Evolutionary conservation across 2,113 vertebrate genomes (phyloP).

Genomic region (Phylloscopus whistleri): DNA sequence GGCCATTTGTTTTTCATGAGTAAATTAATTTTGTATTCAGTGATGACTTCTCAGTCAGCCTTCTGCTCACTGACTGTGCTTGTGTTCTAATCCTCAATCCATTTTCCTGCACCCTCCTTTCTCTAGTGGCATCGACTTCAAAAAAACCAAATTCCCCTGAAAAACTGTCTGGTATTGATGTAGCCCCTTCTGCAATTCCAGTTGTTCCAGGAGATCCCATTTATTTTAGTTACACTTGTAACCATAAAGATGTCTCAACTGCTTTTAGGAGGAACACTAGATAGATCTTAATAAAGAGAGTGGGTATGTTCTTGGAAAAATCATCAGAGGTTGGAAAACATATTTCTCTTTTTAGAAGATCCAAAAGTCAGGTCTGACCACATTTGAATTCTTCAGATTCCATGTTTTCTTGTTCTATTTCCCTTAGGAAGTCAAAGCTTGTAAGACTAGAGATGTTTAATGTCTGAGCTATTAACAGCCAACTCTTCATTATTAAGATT

Average conservation of each 20-base stretch:
- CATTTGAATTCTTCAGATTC: neutral
- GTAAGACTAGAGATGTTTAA: neutral
- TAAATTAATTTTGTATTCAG: neutral
- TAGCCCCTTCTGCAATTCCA: neutral
- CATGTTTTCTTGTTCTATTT: neutral
- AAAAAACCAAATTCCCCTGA: neutral
- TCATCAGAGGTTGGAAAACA: neutral
- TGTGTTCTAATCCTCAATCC: neutral
- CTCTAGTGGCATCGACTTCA: no score
- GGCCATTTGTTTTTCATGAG: neutral
- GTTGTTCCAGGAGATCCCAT: fast-evolving
- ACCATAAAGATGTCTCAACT: neutral
- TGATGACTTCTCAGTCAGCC: neutral
- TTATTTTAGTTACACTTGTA: neutral
- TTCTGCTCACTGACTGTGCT: neutral
- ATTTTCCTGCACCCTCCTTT: neutral
- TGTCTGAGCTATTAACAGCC: neutral
- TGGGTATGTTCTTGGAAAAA: neutral
- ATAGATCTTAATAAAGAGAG: neutral
- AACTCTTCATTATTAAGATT: neutral
- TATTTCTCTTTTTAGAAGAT: neutral
- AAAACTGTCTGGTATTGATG: neutral
- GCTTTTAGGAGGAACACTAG: neutral
- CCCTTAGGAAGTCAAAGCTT: neutral
- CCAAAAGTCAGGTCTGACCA: neutral